phyloP scores from a whole-genome alignment of 1,140 invertebrate genomes.

The Apis dorsata region DNA sequence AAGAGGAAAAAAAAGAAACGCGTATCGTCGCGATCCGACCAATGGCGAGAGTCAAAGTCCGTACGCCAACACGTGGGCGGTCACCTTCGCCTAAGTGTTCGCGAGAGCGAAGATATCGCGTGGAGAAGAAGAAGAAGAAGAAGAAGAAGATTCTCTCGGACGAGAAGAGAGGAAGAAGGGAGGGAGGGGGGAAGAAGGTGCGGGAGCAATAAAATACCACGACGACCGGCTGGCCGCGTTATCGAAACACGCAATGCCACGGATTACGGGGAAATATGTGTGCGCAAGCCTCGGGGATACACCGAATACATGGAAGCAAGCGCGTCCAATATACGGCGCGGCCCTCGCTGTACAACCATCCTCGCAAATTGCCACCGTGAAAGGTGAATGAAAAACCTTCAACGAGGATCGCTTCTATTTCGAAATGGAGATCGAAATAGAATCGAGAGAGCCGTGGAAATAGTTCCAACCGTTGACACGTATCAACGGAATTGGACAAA shows the following conservation, averaged over 20 bases:
- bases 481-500: constrained; percentile 13
- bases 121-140: background rate
- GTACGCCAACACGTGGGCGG: constrained; percentile 51
- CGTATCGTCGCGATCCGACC: constrained; percentile 48
- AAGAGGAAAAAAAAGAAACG: constrained; percentile 49
- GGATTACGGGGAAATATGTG: constrained; percentile 71
- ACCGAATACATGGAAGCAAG: constrained; percentile 1
- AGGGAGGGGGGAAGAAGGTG: constrained; percentile 64
- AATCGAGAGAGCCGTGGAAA: background rate
- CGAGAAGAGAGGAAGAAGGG: background rate
- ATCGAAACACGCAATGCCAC: constrained; percentile 77
- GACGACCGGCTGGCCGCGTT: constrained; percentile 68
- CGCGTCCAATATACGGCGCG: constrained; percentile 21
- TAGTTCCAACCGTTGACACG: constrained; percentile 4
- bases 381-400: background rate
- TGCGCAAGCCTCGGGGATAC: constrained; percentile 59
- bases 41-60: constrained; percentile 29
- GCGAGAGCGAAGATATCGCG: constrained; percentile 69
- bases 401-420: background rate
- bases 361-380: constrained; percentile 42
- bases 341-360: background rate
- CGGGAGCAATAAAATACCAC: constrained; percentile 76
- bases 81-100: constrained; percentile 59
- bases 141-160: constrained; percentile 66
- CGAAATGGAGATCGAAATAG: background rate